Percentiles rank a stretch among this genome's conserved stretches.
These are phyloP conservation scores for Heliconius melpomene DNA, from an alignment of 1,140 invertebrate species.

Conservation along the genomic window DNA sequence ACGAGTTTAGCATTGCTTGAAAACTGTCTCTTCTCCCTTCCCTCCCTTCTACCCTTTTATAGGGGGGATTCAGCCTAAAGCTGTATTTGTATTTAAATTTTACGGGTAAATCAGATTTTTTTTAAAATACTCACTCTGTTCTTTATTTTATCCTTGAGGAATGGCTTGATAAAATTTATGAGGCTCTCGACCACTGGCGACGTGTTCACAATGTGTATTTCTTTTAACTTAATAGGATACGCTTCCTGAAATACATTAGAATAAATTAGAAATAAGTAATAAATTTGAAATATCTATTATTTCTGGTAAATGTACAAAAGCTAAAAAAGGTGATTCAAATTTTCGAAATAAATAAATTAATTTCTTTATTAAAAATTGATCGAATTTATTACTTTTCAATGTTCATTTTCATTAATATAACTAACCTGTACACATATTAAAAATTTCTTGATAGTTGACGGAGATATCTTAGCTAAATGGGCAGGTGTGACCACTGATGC, in stretches of 20 bases:
- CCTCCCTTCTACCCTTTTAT: too few species aligned
- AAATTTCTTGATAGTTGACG: constrained; percentile 88
- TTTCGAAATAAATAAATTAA: too few species aligned
- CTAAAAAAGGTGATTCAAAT: too few species aligned
- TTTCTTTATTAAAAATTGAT: too few species aligned
- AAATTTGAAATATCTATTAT: too few species aligned
- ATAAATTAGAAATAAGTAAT: background rate
- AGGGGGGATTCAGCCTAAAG: too few species aligned
- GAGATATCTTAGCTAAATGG: constrained; percentile 89
- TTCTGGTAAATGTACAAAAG: too few species aligned
- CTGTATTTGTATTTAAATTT: too few species aligned
- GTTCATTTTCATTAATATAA: background rate
- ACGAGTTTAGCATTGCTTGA: too few species aligned
- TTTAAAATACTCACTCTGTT: constrained; percentile 81
- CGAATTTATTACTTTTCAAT: too few species aligned
- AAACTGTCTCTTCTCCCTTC: too few species aligned
- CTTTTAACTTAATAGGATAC: constrained; percentile 91
- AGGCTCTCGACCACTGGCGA: constrained; percentile 89
- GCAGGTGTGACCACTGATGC: constrained; percentile 86
- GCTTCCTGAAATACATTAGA: constrained; percentile 82
- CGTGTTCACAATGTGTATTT: constrained; percentile 92
- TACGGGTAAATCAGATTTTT: too few species aligned
- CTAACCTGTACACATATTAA: constrained; percentile 87
- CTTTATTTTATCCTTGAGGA: constrained; percentile 91
- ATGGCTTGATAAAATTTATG: constrained; percentile 90